These are phyloP conservation scores for Metacarcinus magister DNA, from an alignment of 2,888 invertebrate genomes.

Conservation along the genomic window DNA sequence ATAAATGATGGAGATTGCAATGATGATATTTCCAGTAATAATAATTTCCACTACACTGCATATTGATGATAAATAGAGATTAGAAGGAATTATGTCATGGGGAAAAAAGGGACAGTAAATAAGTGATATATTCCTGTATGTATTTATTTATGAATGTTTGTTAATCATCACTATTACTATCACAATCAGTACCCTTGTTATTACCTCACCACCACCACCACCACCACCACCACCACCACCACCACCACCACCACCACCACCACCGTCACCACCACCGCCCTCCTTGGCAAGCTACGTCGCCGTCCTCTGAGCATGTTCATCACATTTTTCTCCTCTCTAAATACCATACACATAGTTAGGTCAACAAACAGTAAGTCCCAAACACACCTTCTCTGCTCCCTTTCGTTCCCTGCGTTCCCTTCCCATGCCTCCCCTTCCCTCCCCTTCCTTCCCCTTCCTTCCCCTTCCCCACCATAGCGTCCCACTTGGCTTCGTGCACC, in stretches of 20 bases:
- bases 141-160: background rate
- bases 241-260: background rate
- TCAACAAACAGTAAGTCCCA: no score
- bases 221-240: background rate
- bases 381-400: background rate
- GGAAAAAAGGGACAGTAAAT: background rate
- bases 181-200: background rate
- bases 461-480: background rate
- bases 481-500: background rate
- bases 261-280: background rate
- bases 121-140: no score
- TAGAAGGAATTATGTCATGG: background rate
- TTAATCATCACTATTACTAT: background rate
- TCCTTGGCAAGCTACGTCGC: no score
- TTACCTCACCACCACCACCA: background rate
- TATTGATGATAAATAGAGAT: background rate
- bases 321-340: no score
- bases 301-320: no score
- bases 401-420: background rate
- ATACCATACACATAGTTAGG: no score
- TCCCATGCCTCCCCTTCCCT: background rate
- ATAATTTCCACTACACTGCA: background rate
- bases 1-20: background rate
- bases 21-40: background rate
- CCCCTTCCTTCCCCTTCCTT: background rate